Percentiles rank a stretch among this genome's conserved stretches.
Evolutionary conservation across 2,888 invertebrate genomes (phyloP).

Genomic region (Penaeus monodon): DNA sequence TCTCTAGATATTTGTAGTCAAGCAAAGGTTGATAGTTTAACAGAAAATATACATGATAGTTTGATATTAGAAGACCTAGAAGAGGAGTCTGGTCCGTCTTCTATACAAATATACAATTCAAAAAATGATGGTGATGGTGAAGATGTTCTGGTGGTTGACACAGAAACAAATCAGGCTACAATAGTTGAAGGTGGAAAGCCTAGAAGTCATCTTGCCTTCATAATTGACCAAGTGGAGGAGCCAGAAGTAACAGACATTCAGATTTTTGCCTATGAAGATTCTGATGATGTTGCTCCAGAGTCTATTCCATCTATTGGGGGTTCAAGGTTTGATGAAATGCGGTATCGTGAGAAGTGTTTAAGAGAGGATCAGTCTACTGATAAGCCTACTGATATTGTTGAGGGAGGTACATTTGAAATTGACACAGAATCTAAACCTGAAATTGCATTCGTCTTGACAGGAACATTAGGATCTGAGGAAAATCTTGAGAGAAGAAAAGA

Average conservation of each 20-base stretch:
- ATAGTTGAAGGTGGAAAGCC: slow-evolving; percentile 67
- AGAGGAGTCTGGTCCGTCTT: slow-evolving; percentile 66
- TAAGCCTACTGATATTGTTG: neutral
- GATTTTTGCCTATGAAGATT: slow-evolving; percentile 33
- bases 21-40: too few species aligned
- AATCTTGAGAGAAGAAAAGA: neutral
- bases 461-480: neutral
- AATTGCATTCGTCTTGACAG: slow-evolving; percentile 20
- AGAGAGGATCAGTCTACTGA: slow-evolving; percentile 27
- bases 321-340: slow-evolving; percentile 35
- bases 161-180: slow-evolving; percentile 72
- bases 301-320: slow-evolving; percentile 58
- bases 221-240: slow-evolving; percentile 50
- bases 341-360: slow-evolving; percentile 28
- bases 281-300: slow-evolving; percentile 59
- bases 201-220: slow-evolving; percentile 67
- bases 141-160: slow-evolving; percentile 72
- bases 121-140: slow-evolving; percentile 67
- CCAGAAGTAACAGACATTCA: slow-evolving; percentile 18
- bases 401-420: slow-evolving; percentile 2
- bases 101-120: slow-evolving; percentile 39
- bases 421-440: slow-evolving; percentile 32
- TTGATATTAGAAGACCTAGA: slow-evolving; percentile 70
- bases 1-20: neutral
- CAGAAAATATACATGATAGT: slow-evolving; percentile 61